Conservation (phyloP, 2,888 invertebrate genomes). For the Dolichopus griseipennis region DNA sequence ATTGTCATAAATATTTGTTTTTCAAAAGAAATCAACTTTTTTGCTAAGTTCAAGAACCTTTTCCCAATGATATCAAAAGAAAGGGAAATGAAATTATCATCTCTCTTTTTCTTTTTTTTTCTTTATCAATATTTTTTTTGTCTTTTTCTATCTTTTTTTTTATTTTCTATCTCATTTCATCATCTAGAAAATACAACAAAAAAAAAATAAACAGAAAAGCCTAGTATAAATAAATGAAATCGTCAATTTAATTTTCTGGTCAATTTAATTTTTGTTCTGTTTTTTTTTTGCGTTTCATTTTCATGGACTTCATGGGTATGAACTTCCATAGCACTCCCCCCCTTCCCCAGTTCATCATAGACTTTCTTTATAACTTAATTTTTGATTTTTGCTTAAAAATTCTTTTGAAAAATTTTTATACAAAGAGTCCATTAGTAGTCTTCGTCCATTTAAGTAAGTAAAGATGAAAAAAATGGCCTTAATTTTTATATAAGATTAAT, state of each 20-base stretch:
- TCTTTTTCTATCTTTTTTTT: background rate
- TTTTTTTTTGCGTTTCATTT: background rate
- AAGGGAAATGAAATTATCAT: too few species aligned
- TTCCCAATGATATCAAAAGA: background rate
- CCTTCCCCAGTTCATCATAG: background rate
- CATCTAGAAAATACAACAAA: background rate
- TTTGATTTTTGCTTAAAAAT: background rate
- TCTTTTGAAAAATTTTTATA: too few species aligned
- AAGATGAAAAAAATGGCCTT: too few species aligned
- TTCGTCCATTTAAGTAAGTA: too few species aligned
- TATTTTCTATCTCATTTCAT: background rate
- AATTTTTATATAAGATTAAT: too few species aligned
- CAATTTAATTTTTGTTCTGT: background rate
- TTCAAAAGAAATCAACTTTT: background rate
- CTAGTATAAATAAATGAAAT: background rate
- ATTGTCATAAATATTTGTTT: too few species aligned
- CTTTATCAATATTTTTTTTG: background rate
- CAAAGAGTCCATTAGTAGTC: too few species aligned
- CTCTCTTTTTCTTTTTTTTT: too few species aligned
- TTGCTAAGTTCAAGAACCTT: background rate
- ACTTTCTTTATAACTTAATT: background rate
- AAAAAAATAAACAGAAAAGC: too few species aligned
- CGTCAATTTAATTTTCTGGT: slow-evolving; percentile 6
- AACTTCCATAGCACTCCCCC: too few species aligned
- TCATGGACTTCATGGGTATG: too few species aligned